Conservation (phyloP, 2,888 invertebrate genomes). For the Conistra vaccinii region DNA sequence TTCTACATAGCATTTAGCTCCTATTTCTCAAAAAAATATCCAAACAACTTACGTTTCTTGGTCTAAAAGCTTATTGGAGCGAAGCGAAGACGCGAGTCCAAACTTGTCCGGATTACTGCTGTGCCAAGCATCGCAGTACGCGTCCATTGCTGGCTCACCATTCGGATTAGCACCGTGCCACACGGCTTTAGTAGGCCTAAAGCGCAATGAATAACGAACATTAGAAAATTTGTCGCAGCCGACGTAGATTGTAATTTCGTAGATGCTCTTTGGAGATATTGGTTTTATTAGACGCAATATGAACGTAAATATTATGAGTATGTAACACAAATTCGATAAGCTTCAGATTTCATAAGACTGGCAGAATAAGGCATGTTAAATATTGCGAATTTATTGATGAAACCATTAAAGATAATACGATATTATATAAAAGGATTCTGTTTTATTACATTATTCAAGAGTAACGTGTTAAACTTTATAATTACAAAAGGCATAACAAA, state of each 20-base stretch:
- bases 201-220: constrained; percentile 59
- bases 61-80: constrained; percentile 94
- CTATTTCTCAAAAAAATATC: constrained; percentile 44
- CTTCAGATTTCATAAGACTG: constrained; percentile 33
- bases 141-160: constrained; percentile 96
- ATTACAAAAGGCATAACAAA: constrained; percentile 25
- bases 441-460: neutral
- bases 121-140: constrained; percentile 98
- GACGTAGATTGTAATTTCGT: constrained; percentile 35
- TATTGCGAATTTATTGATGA: constrained; percentile 39
- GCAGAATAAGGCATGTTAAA: constrained; percentile 30
- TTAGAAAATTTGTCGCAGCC: constrained; percentile 34
- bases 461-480: neutral
- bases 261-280: constrained; percentile 52
- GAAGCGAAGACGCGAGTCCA: constrained; percentile 96
- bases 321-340: constrained; percentile 46
- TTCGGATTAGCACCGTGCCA: constrained; percentile 98
- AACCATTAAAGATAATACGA: constrained; percentile 38
- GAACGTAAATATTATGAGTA: constrained; percentile 48
- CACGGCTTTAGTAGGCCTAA: constrained; percentile 97
- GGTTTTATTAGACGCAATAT: constrained; percentile 62
- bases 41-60: constrained; percentile 91
- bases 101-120: constrained; percentile 94
- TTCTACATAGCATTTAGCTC: neutral
- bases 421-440: neutral